A percentile compares a stretch with the other conserved stretches of the same genome.
Conservation (phyloP, 2,888 invertebrate species). For the Branchipolynoe longqiensis region DNA sequence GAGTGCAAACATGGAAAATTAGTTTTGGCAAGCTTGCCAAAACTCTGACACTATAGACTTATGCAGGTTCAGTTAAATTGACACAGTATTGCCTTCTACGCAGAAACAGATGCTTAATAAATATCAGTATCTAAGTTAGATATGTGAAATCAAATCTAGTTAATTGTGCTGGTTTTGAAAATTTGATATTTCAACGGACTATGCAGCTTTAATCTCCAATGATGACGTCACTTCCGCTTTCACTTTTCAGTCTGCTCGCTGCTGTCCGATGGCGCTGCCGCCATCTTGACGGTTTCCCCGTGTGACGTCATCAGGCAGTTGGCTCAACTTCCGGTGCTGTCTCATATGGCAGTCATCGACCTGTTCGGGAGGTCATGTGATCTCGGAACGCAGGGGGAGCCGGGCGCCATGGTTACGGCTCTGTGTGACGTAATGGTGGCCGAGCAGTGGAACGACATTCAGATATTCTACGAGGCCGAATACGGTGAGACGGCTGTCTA, state of each 20-base stretch:
- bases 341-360: neutral
- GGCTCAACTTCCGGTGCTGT: slow-evolving; percentile 12
- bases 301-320: neutral
- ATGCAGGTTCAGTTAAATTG: too few relatives aligned
- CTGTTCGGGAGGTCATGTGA: neutral
- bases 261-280: slow-evolving; percentile 1
- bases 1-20: too few relatives aligned
- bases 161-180: too few relatives aligned
- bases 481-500: slow-evolving; percentile 11
- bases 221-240: neutral
- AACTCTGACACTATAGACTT: too few relatives aligned
- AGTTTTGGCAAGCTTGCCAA: too few relatives aligned
- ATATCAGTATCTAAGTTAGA: too few relatives aligned
- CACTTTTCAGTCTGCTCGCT: slow-evolving; percentile 22
- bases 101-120: too few relatives aligned
- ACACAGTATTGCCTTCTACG: too few relatives aligned
- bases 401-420: neutral
- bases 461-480: slow-evolving; percentile 21
- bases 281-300: neutral
- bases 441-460: slow-evolving; percentile 24
- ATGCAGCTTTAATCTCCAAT: neutral
- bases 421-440: neutral
- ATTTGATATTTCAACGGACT: too few relatives aligned
- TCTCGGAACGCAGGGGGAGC: neutral
- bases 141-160: too few relatives aligned